Evolutionary conservation across 2,797 vertebrate species (phyloP).

Genomic region (Muscicapa striata): DNA sequence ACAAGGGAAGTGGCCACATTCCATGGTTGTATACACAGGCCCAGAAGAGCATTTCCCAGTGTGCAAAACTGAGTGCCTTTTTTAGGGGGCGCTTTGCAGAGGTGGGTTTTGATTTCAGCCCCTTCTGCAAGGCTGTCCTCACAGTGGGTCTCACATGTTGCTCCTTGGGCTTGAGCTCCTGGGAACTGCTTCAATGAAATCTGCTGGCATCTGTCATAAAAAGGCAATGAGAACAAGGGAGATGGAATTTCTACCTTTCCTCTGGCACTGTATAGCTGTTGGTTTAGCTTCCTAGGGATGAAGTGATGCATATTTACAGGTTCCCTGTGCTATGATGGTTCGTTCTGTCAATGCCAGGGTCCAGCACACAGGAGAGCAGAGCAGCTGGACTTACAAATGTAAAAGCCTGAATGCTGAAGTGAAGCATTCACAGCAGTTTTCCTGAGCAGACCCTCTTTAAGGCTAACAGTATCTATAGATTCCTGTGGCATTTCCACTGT

Average conservation of each 20-base stretch:
- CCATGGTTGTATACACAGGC: fast-evolving
- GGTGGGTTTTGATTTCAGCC: neutral
- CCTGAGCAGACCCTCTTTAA: neutral
- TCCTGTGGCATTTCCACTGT: neutral
- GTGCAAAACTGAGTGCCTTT: neutral
- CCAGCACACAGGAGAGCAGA: neutral
- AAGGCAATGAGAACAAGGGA: neutral
- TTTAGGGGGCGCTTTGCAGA: neutral
- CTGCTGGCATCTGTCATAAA: neutral
- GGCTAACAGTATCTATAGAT: neutral
- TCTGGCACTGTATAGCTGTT: neutral
- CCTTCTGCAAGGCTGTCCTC: neutral
- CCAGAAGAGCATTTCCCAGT: neutral
- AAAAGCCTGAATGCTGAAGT: neutral
- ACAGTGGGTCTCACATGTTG: fast-evolving
- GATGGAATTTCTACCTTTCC: neutral
- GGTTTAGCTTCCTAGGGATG: neutral
- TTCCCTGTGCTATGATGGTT: neutral
- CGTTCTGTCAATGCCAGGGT: neutral
- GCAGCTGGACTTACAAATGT: neutral
- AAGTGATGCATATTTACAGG: neutral
- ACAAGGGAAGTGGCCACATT: fast-evolving
- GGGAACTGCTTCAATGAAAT: neutral
- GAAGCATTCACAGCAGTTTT: neutral
- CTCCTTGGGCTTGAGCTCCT: neutral